Conservation (phyloP, 2,888 invertebrate genomes). For the Glyphotaelius pellucidus region DNA sequence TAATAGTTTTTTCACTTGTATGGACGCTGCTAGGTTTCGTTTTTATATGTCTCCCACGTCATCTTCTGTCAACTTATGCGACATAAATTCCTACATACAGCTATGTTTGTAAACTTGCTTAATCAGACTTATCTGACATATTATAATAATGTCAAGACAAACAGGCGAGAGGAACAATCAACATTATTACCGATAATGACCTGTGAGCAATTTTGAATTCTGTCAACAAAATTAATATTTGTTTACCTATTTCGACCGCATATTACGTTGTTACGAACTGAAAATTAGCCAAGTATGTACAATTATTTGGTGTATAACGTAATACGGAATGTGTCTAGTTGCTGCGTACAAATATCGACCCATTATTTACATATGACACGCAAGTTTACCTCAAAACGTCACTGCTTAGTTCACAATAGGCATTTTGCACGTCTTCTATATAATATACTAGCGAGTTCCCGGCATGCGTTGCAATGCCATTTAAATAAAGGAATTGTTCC, state of each 20-base stretch:
- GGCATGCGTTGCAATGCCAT: no score
- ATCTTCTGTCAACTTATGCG: no score
- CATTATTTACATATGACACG: neutral
- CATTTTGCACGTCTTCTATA: neutral
- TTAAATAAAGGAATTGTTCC: no score
- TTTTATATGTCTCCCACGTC: no score
- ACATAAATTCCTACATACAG: no score
- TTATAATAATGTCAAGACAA: neutral
- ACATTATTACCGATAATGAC: neutral
- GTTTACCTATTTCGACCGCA: neutral
- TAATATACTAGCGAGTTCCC: no score
- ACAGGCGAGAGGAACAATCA: neutral
- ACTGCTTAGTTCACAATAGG: neutral
- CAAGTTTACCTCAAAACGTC: neutral
- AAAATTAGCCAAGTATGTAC: neutral
- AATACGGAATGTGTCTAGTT: neutral
- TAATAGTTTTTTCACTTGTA: neutral
- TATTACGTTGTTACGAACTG: neutral
- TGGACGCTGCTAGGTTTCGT: neutral
- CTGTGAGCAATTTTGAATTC: neutral
- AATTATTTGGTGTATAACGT: neutral
- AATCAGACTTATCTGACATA: no score
- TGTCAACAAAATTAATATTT: neutral
- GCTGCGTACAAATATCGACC: neutral
- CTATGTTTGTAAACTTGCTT: no score